phyloP scores from a whole-genome alignment of 2,888 invertebrate genomes.

The Caenorhabditis japonica region DNA sequence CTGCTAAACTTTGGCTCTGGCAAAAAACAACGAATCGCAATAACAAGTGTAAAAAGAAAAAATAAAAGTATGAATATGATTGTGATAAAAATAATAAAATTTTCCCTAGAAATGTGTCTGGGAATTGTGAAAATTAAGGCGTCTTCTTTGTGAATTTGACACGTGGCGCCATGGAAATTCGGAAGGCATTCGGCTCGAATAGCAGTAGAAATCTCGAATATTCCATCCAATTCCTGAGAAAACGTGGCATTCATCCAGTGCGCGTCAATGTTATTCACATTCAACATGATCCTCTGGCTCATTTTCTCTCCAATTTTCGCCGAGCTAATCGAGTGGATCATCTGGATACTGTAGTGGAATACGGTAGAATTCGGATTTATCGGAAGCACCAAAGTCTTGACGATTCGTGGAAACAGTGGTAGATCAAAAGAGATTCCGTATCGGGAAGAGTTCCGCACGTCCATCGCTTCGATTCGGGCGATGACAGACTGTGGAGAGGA shows the following conservation, averaged over 20 bases:
- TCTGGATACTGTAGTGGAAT: constrained; percentile 23
- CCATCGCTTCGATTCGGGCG: constrained; percentile 10
- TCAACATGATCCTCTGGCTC: background rate
- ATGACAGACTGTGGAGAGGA: constrained; percentile 2
- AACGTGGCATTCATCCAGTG: constrained; percentile 18
- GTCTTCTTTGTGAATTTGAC: no score
- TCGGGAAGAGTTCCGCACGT: constrained; percentile 12
- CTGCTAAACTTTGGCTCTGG: background rate
- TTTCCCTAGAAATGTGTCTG: background rate
- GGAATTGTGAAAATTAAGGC: no score
- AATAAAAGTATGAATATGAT: background rate
- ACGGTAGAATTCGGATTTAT: background rate
- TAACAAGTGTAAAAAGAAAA: background rate
- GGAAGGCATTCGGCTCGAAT: constrained; percentile 36
- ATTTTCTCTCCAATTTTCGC: background rate
- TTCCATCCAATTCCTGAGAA: background rate
- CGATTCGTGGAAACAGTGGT: background rate
- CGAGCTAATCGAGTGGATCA: background rate
- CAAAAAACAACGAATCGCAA: background rate
- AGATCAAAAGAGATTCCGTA: constrained; percentile 30
- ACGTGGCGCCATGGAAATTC: constrained; percentile 8
- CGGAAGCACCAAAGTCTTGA: constrained; percentile 17
- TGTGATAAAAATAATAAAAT: background rate
- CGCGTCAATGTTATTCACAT: background rate
- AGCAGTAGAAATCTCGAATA: background rate